Evolutionary conservation across 2,797 vertebrate genomes (phyloP).

Genomic region (Spheniscus humboldti): DNA sequence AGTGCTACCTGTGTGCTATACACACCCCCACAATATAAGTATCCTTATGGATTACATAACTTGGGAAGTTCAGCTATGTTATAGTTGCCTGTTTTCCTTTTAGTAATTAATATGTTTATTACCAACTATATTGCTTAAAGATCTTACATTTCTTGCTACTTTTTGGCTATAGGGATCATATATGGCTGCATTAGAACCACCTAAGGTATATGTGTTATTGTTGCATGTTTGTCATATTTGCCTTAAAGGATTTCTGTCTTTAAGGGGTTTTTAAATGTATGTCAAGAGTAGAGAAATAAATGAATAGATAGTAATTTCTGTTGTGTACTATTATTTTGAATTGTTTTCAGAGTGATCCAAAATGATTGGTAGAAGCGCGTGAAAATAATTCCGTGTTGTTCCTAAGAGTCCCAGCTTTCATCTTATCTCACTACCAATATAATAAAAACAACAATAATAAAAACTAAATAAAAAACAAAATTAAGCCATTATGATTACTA

Average conservation of each 20-base stretch:
- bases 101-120: not conserved
- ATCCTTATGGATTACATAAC: not conserved
- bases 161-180: not conserved
- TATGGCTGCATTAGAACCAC: not conserved
- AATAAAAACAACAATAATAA: not conserved
- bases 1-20: not conserved
- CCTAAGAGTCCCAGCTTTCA: not conserved
- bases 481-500: not conserved
- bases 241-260: not conserved
- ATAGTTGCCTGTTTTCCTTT: not conserved
- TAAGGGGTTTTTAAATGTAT: fast-evolving
- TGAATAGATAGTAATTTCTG: not conserved
- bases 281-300: not conserved
- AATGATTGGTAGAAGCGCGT: not conserved
- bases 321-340: not conserved
- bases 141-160: not conserved
- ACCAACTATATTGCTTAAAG: not conserved
- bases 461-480: not conserved
- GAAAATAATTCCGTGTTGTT: not conserved
- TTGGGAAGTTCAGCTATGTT: not conserved
- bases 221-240: not conserved
- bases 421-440: not conserved
- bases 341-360: not conserved
- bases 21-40: not conserved
- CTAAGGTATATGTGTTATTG: not conserved